Conservation (phyloP, 2,888 invertebrate species). For the Scaptomyza flava region DNA sequence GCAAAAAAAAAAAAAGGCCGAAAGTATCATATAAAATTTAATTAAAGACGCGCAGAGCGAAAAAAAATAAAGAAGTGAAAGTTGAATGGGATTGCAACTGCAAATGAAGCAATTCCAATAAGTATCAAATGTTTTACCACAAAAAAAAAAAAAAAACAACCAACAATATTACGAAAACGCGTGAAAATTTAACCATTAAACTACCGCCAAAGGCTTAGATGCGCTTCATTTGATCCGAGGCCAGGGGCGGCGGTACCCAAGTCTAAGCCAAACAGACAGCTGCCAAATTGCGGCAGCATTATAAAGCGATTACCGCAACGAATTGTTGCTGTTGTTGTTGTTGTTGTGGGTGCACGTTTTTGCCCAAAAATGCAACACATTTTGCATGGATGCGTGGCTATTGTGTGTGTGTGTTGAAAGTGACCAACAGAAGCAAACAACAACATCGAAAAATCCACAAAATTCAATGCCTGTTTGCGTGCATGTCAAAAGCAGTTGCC, state of each 20-base stretch:
- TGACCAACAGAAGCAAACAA: not conserved
- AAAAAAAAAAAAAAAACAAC: not conserved
- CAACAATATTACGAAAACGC: slow-evolving; percentile 50
- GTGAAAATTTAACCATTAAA: slow-evolving; percentile 43
- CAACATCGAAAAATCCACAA: slow-evolving; percentile 16
- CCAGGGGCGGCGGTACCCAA: slow-evolving; percentile 28
- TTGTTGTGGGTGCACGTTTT: slow-evolving; percentile 25
- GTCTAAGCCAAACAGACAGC: slow-evolving; percentile 36
- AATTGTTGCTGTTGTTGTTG: slow-evolving; percentile 45
- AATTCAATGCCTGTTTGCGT: slow-evolving; percentile 49
- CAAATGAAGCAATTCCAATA: slow-evolving; percentile 68
- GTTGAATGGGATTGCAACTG: slow-evolving; percentile 58
- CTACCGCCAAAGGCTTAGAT: slow-evolving; percentile 57
- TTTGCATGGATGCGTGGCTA: slow-evolving; percentile 30
- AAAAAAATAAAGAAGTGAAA: slow-evolving; percentile 57
- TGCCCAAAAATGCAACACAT: slow-evolving; percentile 27
- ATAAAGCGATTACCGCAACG: slow-evolving; percentile 60
- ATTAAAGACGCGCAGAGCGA: slow-evolving; percentile 58
- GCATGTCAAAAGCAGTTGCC: slow-evolving; percentile 33
- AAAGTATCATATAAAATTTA: slow-evolving; percentile 60
- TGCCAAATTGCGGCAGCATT: slow-evolving; percentile 60
- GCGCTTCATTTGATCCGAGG: slow-evolving; percentile 42
- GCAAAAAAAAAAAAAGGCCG: not conserved
- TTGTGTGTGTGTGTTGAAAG: not conserved
- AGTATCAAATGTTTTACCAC: slow-evolving; percentile 56